Evolutionary conservation across 2,113 vertebrate species (phyloP).

Genomic region (Semnornis frantzii): DNA sequence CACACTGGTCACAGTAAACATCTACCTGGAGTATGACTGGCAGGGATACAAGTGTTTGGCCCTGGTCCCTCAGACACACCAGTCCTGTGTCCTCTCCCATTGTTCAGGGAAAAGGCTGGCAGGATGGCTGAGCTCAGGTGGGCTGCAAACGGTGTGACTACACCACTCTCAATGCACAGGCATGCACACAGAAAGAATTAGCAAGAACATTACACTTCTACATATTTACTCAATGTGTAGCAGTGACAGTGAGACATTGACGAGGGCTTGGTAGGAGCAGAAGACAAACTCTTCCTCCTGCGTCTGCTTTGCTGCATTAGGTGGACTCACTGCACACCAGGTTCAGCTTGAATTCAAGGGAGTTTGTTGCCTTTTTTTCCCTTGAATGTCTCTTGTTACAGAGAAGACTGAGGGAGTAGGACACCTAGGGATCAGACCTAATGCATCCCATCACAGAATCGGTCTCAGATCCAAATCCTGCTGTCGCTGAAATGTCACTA

Average conservation of each 20-base stretch:
- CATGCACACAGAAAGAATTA: fast-evolving
- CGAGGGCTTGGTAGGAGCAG: not conserved
- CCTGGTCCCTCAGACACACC: not conserved
- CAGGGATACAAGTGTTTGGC: not conserved
- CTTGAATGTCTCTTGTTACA: slow-evolving; percentile 12
- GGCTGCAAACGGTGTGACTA: not conserved
- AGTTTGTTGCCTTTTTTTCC: not conserved
- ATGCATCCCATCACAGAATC: slow-evolving; percentile 1
- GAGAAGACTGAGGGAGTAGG: not conserved
- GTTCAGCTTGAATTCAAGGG: not conserved
- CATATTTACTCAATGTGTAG: not conserved
- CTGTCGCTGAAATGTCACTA: not conserved
- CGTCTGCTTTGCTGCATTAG: not conserved
- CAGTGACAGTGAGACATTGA: not conserved
- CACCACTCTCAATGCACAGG: fast-evolving
- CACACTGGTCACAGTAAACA: not conserved
- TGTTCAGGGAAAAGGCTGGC: fast-evolving
- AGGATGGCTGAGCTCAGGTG: not conserved
- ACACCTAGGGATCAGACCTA: slow-evolving; percentile 14
- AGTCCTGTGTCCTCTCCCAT: not conserved
- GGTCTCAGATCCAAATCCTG: not conserved
- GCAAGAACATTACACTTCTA: not conserved
- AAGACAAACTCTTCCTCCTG: not conserved
- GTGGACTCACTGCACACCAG: not conserved
- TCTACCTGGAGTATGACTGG: not conserved